phyloP scores from a whole-genome alignment of 2,113 vertebrate species.

The Amphiprion percula region DNA sequence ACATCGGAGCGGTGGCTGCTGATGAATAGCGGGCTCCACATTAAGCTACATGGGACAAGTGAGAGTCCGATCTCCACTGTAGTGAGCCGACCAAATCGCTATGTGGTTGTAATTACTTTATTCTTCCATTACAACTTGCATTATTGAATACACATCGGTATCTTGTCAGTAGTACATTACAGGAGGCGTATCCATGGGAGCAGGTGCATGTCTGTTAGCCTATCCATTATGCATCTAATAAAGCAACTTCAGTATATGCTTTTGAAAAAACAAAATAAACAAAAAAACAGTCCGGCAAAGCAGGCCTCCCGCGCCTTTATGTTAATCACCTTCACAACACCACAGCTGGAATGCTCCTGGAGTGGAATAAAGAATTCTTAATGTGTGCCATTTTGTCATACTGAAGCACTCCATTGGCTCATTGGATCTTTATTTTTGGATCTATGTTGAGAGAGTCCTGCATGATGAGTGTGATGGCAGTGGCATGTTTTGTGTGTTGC shows the following conservation, averaged over 20 bases:
- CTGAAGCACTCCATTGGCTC: too few species aligned
- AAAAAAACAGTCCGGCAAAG: background rate
- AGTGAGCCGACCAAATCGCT: background rate
- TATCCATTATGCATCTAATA: background rate
- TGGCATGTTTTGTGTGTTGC: background rate
- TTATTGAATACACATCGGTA: background rate
- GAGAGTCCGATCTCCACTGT: conserved; percentile 19
- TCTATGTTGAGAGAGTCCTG: background rate
- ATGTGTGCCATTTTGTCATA: conserved; percentile 13
- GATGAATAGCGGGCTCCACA: conserved; percentile 16
- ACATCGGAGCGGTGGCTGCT: conserved; percentile 7
- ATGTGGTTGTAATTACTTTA: conserved; percentile 18
- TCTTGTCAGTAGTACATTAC: background rate
- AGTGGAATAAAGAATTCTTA: background rate
- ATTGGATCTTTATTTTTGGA: background rate
- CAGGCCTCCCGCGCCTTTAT: conserved; percentile 30
- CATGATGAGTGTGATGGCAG: conserved; percentile 1
- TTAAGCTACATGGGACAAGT: conserved; percentile 45
- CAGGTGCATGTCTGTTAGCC: conserved; percentile 26
- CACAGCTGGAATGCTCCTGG: background rate
- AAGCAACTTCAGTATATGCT: conserved; percentile 5
- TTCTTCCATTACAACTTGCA: background rate
- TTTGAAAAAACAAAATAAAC: background rate
- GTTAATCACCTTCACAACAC: conserved; percentile 12
- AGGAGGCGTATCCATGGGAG: background rate